Evolutionary conservation across 1,140 invertebrate species (phyloP).

Genomic region (Rhagoletis zephyria): DNA sequence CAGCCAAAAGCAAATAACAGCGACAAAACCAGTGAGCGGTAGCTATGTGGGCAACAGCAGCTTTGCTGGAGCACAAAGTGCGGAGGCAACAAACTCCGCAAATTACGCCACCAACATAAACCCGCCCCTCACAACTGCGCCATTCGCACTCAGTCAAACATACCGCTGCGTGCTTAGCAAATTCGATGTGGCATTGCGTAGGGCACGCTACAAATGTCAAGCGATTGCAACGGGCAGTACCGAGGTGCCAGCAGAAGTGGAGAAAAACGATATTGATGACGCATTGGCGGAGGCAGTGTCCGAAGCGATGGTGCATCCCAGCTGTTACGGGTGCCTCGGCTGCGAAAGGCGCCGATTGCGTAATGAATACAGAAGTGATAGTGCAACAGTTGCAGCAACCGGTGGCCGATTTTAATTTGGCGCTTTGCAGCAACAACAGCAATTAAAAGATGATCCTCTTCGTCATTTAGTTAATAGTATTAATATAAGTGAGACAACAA

Average conservation of each 20-base stretch:
- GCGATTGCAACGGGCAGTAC: not conserved
- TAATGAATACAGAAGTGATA: conserved; percentile 60
- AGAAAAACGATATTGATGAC: not conserved
- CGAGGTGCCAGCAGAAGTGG: not conserved
- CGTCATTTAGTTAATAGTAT: conserved; percentile 14
- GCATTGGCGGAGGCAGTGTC: not conserved
- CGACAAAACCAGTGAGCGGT: conserved; percentile 50
- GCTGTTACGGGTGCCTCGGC: not conserved
- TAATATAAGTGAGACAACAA: conserved; percentile 16
- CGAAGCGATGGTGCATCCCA: not conserved
- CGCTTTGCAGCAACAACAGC: conserved; percentile 57
- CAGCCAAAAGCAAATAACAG: conserved; percentile 52
- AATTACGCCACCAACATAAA: not conserved
- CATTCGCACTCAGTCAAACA: conserved; percentile 57
- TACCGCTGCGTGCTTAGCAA: conserved; percentile 66
- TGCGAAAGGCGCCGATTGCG: conserved; percentile 49
- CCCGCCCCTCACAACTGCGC: not conserved
- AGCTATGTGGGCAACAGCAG: conserved; percentile 55
- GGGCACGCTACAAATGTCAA: conserved; percentile 61
- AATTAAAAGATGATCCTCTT: conserved; percentile 16
- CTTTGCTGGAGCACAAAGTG: not conserved
- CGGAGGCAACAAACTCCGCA: conserved; percentile 57
- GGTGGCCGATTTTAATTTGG: conserved; percentile 67
- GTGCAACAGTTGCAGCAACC: conserved; percentile 61
- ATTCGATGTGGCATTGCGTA: conserved; percentile 60